Conservation (phyloP, 2,797 vertebrate species). For the Oreonectes daqikongensis region DNA sequence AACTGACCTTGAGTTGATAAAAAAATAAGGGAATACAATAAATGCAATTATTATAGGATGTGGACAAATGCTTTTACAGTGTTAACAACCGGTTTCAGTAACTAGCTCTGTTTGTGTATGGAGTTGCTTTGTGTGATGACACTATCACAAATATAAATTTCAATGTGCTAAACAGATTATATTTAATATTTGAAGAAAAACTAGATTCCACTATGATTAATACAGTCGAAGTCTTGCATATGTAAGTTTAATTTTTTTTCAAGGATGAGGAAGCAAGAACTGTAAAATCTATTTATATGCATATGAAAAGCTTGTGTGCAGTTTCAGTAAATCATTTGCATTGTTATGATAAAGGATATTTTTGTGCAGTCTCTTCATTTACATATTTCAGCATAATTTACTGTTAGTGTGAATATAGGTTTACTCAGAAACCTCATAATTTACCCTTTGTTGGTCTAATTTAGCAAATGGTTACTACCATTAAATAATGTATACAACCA, state of each 20-base stretch:
- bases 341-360: neutral
- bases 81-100: neutral
- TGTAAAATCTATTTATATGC: constrained; percentile 3
- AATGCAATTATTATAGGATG: constrained; percentile 20
- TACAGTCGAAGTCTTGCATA: neutral
- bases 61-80: neutral
- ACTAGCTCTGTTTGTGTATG: too few relatives aligned
- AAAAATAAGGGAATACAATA: neutral
- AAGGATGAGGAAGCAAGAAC: constrained; percentile 17
- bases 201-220: neutral
- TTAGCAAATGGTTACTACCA: neutral
- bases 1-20: neutral
- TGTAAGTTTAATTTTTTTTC: neutral
- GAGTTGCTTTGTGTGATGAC: neutral
- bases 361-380: too few relatives aligned
- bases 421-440: too few relatives aligned
- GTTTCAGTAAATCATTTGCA: constrained; percentile 21
- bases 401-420: neutral
- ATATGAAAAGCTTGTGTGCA: neutral
- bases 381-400: neutral
- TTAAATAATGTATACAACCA: too few relatives aligned
- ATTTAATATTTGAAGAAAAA: too few relatives aligned
- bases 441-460: neutral
- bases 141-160: neutral
- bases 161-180: too few relatives aligned